A percentile compares a stretch with the other conserved stretches of the same genome.
phyloP scores from a whole-genome alignment of 2,797 vertebrate genomes.

The Scleropages formosus region DNA sequence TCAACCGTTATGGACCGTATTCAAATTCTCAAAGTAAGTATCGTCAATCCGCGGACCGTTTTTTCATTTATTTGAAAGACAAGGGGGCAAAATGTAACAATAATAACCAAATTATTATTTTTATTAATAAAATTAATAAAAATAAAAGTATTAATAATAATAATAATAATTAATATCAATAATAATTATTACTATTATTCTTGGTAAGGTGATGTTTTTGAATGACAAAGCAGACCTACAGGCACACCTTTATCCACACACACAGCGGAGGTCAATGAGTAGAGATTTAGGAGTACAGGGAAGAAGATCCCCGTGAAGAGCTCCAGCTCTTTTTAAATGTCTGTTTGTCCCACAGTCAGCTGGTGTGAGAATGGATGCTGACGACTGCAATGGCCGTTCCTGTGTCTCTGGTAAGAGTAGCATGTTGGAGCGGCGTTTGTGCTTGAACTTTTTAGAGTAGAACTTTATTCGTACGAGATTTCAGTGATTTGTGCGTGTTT shows the following conservation, averaged over 20 bases:
- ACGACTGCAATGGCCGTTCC: conserved; percentile 87
- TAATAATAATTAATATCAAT: too few relatives aligned
- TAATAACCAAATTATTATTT: too few relatives aligned
- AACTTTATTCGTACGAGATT: neutral
- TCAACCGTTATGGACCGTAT: neutral
- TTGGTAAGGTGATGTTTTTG: conserved; percentile 6
- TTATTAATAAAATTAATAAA: too few relatives aligned
- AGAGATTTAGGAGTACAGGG: neutral
- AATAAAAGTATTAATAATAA: too few relatives aligned
- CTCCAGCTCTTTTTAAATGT: conserved; percentile 1
- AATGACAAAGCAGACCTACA: neutral
- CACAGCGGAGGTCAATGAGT: neutral
- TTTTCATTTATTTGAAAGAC: neutral
- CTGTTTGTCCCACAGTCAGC: conserved; percentile 63
- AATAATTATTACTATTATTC: too few relatives aligned
- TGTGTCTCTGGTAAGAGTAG: conserved; percentile 78
- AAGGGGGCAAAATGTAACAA: neutral
- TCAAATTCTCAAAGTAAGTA: conserved; percentile 10
- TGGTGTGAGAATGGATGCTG: conserved; percentile 87
- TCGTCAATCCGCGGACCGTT: neutral
- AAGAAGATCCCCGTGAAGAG: neutral
- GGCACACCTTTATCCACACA: neutral
- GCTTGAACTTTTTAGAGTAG: neutral
- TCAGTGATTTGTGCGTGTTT: conserved; percentile 49
- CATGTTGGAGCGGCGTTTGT: neutral